phyloP scores from a whole-genome alignment of 1,140 invertebrate species.

The Drosophila sp. region DNA sequence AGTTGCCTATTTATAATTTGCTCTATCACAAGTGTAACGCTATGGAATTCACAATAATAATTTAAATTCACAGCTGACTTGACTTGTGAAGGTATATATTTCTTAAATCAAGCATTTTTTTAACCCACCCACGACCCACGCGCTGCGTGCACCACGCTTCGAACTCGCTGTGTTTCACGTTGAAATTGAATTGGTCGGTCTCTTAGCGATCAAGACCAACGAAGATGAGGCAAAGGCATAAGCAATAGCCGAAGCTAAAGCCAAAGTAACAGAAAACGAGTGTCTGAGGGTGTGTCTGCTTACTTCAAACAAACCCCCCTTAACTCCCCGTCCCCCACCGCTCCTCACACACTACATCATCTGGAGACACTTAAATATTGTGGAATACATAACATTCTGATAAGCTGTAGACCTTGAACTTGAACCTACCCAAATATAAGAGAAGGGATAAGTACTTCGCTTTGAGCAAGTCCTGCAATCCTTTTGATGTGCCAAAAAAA shows the following conservation, averaged over 20 bases:
- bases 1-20: conserved; percentile 56
- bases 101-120: not conserved
- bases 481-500: not conserved
- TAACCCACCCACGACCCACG: not conserved
- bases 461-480: not conserved
- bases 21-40: conserved; percentile 83
- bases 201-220: conserved; percentile 52
- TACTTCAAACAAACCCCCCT: not conserved
- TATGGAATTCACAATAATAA: conserved; percentile 54
- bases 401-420: conserved; percentile 1
- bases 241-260: conserved; percentile 37
- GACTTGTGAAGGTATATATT: conserved; percentile 61
- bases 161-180: conserved; percentile 40
- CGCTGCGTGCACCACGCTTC: not conserved
- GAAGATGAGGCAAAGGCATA: conserved; percentile 26
- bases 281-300: conserved; percentile 1
- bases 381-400: not conserved
- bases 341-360: not conserved
- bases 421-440: not conserved
- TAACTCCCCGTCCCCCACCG: not conserved
- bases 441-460: not conserved
- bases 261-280: not conserved
- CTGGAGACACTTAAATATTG: not conserved
- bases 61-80: conserved; percentile 77
- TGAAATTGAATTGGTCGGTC: conserved; percentile 18